Conservation (phyloP, 2,888 invertebrate species). For the Philonicus albiceps region DNA sequence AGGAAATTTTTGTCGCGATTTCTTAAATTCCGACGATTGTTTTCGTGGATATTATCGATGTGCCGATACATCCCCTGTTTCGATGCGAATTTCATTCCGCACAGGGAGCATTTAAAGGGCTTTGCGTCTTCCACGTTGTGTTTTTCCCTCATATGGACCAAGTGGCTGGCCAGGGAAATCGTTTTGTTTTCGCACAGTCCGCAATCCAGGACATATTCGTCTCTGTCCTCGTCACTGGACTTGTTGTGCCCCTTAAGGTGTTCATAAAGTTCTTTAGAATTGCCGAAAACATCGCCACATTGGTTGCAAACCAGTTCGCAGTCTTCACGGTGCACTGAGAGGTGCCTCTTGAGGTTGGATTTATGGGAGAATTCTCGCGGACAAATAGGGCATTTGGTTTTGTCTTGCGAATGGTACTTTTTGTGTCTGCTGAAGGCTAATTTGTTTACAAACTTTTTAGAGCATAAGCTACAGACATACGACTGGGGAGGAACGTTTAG, state of each 20-base stretch:
- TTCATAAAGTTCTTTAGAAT: conserved; percentile 23
- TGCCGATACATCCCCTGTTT: conserved; percentile 48
- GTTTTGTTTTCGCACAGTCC: conserved; percentile 43
- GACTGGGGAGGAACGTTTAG: too few relatives aligned
- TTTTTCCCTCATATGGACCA: conserved; percentile 42
- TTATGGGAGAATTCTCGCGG: conserved; percentile 38
- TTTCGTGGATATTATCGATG: conserved; percentile 48
- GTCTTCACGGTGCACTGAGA: conserved; percentile 39
- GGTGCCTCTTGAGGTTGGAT: conserved; percentile 47
- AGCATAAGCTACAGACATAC: conserved; percentile 21
- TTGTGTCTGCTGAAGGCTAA: conserved; percentile 10
- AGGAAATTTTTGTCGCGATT: conserved; percentile 48
- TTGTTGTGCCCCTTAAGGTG: conserved; percentile 45
- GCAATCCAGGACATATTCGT: conserved; percentile 44
- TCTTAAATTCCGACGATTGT: conserved; percentile 45
- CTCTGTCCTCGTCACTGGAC: background rate
- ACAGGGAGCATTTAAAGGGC: conserved; percentile 46
- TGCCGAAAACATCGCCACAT: conserved; percentile 43
- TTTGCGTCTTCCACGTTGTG: conserved; percentile 41
- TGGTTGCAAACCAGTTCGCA: conserved; percentile 39
- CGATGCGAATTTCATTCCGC: conserved; percentile 43
- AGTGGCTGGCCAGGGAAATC: conserved; percentile 37
- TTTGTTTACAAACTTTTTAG: conserved; percentile 30
- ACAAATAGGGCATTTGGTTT: conserved; percentile 46
- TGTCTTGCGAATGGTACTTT: conserved; percentile 36